Percentiles rank a stretch among this genome's conserved stretches.
These are phyloP conservation scores for Aradophagus sp. DNA, from an alignment of 1,140 invertebrate genomes.

Conservation along the genomic window DNA sequence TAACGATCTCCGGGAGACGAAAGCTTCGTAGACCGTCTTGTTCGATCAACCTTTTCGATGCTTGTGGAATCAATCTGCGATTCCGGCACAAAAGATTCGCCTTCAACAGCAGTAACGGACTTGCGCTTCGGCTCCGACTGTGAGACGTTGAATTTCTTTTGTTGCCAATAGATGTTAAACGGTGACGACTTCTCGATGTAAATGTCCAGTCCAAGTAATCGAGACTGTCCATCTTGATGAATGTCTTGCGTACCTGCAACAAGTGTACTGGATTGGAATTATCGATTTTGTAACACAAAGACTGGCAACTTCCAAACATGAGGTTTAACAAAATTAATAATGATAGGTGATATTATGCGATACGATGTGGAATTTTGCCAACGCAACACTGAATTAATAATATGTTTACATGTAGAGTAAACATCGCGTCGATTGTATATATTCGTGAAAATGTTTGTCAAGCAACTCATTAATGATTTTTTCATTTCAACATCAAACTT, in stretches of 20 bases:
- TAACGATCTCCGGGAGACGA: constrained; percentile 23
- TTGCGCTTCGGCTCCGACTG: neutral
- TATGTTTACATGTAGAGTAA: too few species aligned
- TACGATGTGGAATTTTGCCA: too few species aligned
- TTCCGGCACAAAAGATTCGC: constrained; percentile 56
- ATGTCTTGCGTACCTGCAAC: constrained; percentile 22
- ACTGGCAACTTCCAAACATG: too few species aligned
- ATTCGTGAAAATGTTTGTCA: too few species aligned
- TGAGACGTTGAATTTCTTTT: constrained; percentile 14
- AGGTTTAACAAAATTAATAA: too few species aligned
- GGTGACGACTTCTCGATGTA: constrained; percentile 41
- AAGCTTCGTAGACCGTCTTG: constrained; percentile 18
- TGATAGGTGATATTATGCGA: too few species aligned
- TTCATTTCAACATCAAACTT: too few species aligned
- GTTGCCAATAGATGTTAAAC: constrained; percentile 7
- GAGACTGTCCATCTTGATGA: constrained; percentile 59
- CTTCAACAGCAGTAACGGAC: neutral
- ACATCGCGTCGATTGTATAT: too few species aligned
- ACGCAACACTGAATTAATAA: too few species aligned
- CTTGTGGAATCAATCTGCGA: constrained; percentile 68
- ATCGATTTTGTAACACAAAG: neutral
- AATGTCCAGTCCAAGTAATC: constrained; percentile 60
- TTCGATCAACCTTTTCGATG: constrained; percentile 44
- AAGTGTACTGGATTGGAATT: constrained; percentile 14
- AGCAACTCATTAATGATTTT: too few species aligned